phyloP scores from a whole-genome alignment of 2,113 vertebrate genomes.

The Pogonocichla stellata region DNA sequence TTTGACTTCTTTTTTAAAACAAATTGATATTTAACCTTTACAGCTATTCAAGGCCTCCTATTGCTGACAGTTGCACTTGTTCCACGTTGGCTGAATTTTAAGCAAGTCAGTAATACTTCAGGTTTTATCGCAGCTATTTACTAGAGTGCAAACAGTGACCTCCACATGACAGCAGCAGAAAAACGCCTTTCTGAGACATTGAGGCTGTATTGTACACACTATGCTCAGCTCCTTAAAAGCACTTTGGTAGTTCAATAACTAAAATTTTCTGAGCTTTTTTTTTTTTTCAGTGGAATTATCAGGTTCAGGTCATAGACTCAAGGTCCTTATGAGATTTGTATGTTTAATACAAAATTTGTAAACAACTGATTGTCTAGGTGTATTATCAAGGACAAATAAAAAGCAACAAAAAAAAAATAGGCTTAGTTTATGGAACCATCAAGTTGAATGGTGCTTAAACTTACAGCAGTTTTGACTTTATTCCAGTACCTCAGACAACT shows the following conservation, averaged over 20 bases:
- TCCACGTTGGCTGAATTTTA: constrained; percentile 59
- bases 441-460: background rate
- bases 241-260: background rate
- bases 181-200: background rate
- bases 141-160: constrained; percentile 48
- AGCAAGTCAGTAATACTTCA: constrained; percentile 48
- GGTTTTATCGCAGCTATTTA: constrained; percentile 55
- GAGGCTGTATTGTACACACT: background rate
- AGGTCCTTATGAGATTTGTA: background rate
- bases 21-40: constrained; percentile 71
- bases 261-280: background rate
- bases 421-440: background rate
- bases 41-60: constrained; percentile 54
- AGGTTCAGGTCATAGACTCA: background rate
- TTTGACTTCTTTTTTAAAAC: constrained; percentile 61
- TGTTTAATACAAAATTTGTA: background rate
- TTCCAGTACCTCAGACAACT: background rate
- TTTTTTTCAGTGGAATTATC: background rate
- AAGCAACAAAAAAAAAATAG: background rate
- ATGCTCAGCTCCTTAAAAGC: background rate
- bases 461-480: background rate
- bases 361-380: background rate
- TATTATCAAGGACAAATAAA: background rate
- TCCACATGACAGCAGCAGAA: constrained; percentile 46
- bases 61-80: constrained; percentile 57